Evolutionary conservation across 64 coral and sea anemone species (phyloP), one percentile per base, ranked within the genome.

Genomic region (Porites australiensis): DNA sequence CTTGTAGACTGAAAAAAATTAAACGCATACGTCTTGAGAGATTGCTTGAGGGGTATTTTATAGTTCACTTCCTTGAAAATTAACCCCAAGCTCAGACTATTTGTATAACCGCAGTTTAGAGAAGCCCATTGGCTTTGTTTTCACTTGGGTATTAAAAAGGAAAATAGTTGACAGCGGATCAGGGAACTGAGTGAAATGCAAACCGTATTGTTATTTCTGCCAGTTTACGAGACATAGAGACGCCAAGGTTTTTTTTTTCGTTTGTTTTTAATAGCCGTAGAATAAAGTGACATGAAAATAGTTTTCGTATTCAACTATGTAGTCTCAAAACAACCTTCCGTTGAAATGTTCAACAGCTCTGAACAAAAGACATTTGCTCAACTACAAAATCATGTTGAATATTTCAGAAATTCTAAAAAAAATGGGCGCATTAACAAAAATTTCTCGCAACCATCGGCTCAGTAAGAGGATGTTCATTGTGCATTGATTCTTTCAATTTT

Each of bases 171-270:
- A 18, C 81, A 84, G 6, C 37, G 46, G 81, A 50, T 69, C 61
- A 68, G 69, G 69, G 81, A 63, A 84, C 81, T 37, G 27, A 78
- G 73, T 48, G 14, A 12, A 14, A 75, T 50, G 73, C 14, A 27
- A 84, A 67, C 15, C 81, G 64, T 64, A 84, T 84, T 84, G 81
- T 84, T 84, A 18, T 84, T 84, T 68, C 46, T 68, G 63, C 81
- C 81, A 50, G 61, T 69, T 50, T 43, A 13, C 62, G 58, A 84
- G 81, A 84, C 81, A 48, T 48, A 23, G n/a, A 63, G 81, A 84
- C 81, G 81, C 81, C 81, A 51, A 22, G 9, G 63, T 22, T 68
- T 84, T 83, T 68, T 66, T 16, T 84, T 84, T 69, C 62, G 63
- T 68, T 84, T 84, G 20, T 84, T 81, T 81, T 62, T 23, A 84